Conservation (phyloP, 2,797 vertebrate species). For the Chromobotia macracanthus region DNA sequence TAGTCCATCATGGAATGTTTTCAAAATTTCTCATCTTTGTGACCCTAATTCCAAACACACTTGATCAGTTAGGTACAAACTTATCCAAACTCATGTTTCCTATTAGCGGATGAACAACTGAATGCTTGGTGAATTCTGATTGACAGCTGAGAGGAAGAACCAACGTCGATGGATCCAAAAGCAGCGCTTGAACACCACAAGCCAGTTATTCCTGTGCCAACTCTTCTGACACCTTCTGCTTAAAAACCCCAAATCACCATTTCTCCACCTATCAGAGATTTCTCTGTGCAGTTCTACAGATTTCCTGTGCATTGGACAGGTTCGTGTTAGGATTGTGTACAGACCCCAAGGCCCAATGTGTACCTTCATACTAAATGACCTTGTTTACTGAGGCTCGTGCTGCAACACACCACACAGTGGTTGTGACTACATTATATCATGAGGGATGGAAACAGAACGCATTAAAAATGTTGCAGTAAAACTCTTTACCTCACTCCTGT, state of each 20-base stretch:
- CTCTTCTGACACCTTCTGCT: too few relatives aligned
- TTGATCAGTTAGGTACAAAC: background rate
- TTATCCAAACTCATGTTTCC: too few relatives aligned
- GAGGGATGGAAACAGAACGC: constrained; percentile 56
- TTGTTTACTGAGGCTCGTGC: constrained; percentile 76
- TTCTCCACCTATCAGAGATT: background rate
- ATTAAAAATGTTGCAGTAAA: background rate
- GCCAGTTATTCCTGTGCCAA: background rate
- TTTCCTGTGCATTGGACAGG: constrained; percentile 38
- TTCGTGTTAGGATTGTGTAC: constrained; percentile 60
- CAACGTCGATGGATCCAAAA: background rate
- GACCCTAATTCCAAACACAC: background rate
- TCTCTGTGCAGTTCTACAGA: constrained; percentile 18
- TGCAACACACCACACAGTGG: constrained; percentile 68
- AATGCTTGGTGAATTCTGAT: background rate
- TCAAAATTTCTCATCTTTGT: too few relatives aligned
- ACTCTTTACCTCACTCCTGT: constrained; percentile 54
- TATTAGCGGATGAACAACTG: too few relatives aligned
- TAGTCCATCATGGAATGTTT: too few relatives aligned
- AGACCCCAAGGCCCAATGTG: constrained; percentile 71
- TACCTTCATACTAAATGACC: constrained; percentile 82
- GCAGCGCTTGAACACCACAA: background rate
- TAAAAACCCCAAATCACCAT: background rate
- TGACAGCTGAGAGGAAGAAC: background rate
- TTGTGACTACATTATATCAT: constrained; percentile 75